Percentiles rank a stretch among this genome's conserved stretches.
Conservation (phyloP, 2,797 vertebrate species). For the Schizopygopsis malacanthus region DNA sequence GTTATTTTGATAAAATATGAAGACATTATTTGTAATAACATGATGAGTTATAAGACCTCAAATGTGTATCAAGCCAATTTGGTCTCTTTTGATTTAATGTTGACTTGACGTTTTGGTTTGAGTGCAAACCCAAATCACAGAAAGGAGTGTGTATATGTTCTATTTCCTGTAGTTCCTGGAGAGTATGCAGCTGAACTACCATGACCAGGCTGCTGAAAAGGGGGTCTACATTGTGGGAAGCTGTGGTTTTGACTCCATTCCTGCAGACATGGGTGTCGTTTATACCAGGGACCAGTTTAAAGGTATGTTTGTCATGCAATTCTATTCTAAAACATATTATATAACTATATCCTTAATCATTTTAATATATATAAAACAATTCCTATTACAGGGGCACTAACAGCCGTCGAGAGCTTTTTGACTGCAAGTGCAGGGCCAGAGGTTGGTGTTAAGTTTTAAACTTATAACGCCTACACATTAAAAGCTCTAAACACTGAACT, state of each 20-base stretch:
- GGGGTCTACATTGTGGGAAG: conserved; percentile 91
- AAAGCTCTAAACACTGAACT: not conserved
- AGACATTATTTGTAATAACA: not conserved
- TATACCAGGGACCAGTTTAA: conserved; percentile 91
- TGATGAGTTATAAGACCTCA: not conserved
- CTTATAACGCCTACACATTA: not conserved
- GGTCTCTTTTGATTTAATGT: not conserved
- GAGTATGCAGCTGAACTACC: conserved; percentile 89
- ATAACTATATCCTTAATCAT: not conserved
- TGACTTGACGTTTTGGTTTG: not conserved
- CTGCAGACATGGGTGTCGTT: conserved; percentile 94
- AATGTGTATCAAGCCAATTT: not conserved
- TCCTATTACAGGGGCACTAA: conserved; percentile 84
- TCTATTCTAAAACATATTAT: not conserved
- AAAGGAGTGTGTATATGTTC: conserved; percentile 16
- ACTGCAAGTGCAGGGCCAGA: conserved; percentile 83
- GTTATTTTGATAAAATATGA: not conserved
- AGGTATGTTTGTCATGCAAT: conserved; percentile 72
- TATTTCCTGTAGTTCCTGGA: conserved; percentile 87
- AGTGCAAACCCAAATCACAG: conserved; percentile 10
- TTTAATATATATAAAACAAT: too few relatives aligned
- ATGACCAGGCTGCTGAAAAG: conserved; percentile 85
- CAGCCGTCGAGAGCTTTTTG: conserved; percentile 93
- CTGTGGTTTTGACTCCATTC: conserved; percentile 97
- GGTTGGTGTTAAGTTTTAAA: conserved; percentile 72